Percentiles rank a stretch among this genome's conserved stretches.
phyloP scores from a whole-genome alignment of 2,113 vertebrate species.

The Periophthalmodon schlosseri region DNA sequence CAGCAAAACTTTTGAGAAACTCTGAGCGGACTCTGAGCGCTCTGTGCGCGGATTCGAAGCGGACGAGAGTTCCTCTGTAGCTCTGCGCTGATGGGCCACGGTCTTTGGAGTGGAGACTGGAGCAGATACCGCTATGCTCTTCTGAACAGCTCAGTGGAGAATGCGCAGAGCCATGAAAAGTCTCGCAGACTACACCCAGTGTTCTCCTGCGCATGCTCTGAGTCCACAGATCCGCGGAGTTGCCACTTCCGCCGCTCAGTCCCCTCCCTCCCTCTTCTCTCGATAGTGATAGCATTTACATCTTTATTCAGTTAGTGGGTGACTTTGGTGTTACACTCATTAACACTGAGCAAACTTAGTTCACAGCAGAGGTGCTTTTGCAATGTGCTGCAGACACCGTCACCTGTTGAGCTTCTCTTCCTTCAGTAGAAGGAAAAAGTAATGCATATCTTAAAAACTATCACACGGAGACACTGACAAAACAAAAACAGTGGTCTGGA shows the following conservation, averaged over 20 bases:
- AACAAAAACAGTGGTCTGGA: too few species aligned
- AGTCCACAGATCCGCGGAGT: constrained; percentile 35
- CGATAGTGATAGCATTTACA: too few species aligned
- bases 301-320: too few species aligned
- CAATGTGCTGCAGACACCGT: too few species aligned
- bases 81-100: neutral
- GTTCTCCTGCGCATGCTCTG: constrained; percentile 70
- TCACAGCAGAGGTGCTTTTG: too few species aligned
- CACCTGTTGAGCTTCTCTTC: too few species aligned
- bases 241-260: constrained; percentile 61
- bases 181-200: constrained; percentile 74
- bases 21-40: constrained; percentile 38
- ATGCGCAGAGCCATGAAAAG: constrained; percentile 70
- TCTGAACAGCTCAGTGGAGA: constrained; percentile 50
- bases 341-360: too few species aligned
- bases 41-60: neutral
- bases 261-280: neutral
- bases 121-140: constrained; percentile 12
- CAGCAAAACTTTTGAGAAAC: constrained; percentile 14
- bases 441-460: too few species aligned
- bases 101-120: neutral
- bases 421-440: too few species aligned
- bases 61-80: neutral
- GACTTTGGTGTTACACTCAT: too few species aligned
- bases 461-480: too few species aligned